phyloP scores from a whole-genome alignment of 2,113 vertebrate genomes.

The Columba livia region DNA sequence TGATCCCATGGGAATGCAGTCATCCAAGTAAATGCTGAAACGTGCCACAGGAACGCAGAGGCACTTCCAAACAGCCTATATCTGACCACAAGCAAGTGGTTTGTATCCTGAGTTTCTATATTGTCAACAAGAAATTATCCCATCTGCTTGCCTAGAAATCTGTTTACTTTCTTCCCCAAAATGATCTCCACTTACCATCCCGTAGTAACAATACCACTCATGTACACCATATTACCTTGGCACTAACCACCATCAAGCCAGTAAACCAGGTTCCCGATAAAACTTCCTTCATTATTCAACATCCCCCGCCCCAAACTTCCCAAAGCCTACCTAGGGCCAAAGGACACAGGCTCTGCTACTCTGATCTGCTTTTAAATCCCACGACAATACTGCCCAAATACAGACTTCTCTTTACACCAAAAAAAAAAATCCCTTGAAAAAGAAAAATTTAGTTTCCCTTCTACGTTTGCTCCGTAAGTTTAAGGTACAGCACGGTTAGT shows the following conservation, averaged over 20 bases:
- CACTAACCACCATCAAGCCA: background rate
- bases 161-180: background rate
- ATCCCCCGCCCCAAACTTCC: background rate
- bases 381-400: background rate
- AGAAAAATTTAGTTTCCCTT: background rate
- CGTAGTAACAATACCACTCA: background rate
- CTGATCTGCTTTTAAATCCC: background rate
- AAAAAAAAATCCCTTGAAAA: background rate
- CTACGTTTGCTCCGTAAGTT: background rate
- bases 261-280: background rate
- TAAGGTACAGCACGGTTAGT: background rate
- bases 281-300: background rate
- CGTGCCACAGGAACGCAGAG: background rate
- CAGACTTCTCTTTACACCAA: background rate
- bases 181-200: background rate
- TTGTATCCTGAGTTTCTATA: background rate
- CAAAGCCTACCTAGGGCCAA: background rate
- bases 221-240: background rate
- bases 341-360: background rate
- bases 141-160: background rate
- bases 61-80: background rate
- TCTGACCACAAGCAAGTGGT: background rate
- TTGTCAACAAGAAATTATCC: background rate
- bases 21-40: background rate
- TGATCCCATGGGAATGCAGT: background rate